phyloP scores from a whole-genome alignment of 2,888 invertebrate genomes.

The Calameuta pallipes region DNA sequence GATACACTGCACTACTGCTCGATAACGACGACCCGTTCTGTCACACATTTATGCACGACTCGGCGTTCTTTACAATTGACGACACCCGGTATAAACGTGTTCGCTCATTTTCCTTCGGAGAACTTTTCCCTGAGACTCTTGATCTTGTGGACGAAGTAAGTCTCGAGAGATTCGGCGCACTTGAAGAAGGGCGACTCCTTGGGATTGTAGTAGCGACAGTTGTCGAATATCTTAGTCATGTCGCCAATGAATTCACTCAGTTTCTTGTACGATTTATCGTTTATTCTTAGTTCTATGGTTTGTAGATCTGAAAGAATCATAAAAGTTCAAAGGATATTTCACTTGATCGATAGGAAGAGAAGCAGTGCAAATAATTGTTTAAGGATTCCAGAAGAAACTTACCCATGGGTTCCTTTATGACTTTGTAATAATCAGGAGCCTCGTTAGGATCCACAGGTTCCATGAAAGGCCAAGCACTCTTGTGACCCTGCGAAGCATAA shows the following conservation, averaged over 20 bases:
- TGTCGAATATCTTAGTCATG: constrained; percentile 98
- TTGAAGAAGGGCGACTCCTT: constrained; percentile 96
- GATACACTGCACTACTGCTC: constrained; percentile 18
- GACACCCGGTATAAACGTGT: not conserved
- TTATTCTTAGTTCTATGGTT: constrained; percentile 89
- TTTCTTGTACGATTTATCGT: constrained; percentile 83
- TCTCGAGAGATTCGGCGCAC: constrained; percentile 95
- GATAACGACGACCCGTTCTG: not conserved
- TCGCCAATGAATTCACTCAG: constrained; percentile 96
- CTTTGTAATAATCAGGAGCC: constrained; percentile 96
- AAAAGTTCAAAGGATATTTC: constrained; percentile 3
- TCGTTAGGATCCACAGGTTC: constrained; percentile 96
- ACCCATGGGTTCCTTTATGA: constrained; percentile 97
- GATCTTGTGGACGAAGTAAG: constrained; percentile 94
- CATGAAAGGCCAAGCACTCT: constrained; percentile 98
- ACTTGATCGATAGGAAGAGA: constrained; percentile 9
- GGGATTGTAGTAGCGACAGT: constrained; percentile 97
- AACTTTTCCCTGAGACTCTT: constrained; percentile 88
- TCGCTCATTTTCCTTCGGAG: constrained; percentile 69
- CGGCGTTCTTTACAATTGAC: not conserved
- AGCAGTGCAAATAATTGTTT: constrained; percentile 13
- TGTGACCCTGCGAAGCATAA: constrained; percentile 76
- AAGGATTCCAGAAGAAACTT: constrained; percentile 54
- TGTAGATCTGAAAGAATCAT: constrained; percentile 81
- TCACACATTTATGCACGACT: not conserved